These are phyloP conservation scores for Spodoptera frugiperda DNA, from an alignment of 1,140 invertebrate genomes.

Conservation along the genomic window DNA sequence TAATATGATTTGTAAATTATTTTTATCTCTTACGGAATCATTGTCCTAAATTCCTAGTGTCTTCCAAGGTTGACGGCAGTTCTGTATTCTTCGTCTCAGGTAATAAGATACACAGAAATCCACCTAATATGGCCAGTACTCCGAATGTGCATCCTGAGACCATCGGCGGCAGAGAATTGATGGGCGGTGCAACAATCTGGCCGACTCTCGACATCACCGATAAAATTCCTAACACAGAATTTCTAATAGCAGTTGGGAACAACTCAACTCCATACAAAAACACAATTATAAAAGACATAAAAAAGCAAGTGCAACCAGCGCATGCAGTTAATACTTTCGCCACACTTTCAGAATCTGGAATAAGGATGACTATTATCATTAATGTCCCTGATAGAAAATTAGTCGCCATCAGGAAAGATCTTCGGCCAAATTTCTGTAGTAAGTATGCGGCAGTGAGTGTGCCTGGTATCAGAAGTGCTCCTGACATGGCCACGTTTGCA, in stretches of 20 bases:
- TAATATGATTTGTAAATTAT: no score
- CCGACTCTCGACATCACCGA: constrained; percentile 86
- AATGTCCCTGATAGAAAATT: constrained; percentile 87
- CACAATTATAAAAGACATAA: constrained; percentile 85
- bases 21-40: no score
- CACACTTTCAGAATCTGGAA: constrained; percentile 68
- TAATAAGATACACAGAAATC: constrained; percentile 87
- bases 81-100: constrained; percentile 79
- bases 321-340: constrained; percentile 80
- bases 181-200: constrained; percentile 83
- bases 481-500: constrained; percentile 89
- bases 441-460: constrained; percentile 88
- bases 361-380: constrained; percentile 86
- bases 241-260: constrained; percentile 87
- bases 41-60: constrained; percentile 53
- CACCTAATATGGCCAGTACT: constrained; percentile 87
- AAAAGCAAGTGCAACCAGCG: constrained; percentile 86
- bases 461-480: constrained; percentile 88
- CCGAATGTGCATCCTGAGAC: constrained; percentile 90
- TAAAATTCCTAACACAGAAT: constrained; percentile 85
- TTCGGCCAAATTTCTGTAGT: constrained; percentile 88
- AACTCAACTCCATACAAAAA: constrained; percentile 87
- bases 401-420: constrained; percentile 87
- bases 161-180: constrained; percentile 70
- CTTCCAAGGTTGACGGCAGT: constrained; percentile 69